A percentile compares a stretch with the other conserved stretches of the same genome.
phyloP scores from a whole-genome alignment of 1,140 invertebrate species.

The Conopomorpha cramerella region DNA sequence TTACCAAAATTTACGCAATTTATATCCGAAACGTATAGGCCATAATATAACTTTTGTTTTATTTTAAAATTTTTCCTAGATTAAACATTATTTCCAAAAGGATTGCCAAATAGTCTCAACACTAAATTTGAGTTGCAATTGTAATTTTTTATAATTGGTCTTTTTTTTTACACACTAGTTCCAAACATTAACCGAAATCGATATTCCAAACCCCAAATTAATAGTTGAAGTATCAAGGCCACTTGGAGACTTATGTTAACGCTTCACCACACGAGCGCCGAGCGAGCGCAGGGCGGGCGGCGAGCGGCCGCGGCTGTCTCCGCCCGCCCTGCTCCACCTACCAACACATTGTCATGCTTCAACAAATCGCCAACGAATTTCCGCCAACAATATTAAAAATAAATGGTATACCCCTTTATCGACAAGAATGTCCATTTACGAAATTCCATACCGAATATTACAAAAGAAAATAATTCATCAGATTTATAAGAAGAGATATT shows the following conservation, averaged over 20 bases:
- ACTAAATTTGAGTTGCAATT: slow-evolving; percentile 47
- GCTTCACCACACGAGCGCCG: too few relatives aligned
- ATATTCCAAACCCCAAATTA: slow-evolving; percentile 50
- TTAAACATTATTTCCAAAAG: slow-evolving; percentile 52
- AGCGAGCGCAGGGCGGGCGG: neutral
- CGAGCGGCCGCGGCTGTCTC: neutral
- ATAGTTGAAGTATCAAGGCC: slow-evolving; percentile 57
- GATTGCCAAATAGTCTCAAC: slow-evolving; percentile 55
- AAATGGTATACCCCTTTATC: slow-evolving; percentile 53
- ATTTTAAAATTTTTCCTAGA: slow-evolving; percentile 32
- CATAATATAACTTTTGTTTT: slow-evolving; percentile 45
- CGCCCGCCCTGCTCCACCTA: too few relatives aligned
- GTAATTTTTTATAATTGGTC: slow-evolving; percentile 46
- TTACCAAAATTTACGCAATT: slow-evolving; percentile 58
- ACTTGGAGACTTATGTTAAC: slow-evolving; percentile 55
- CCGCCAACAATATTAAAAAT: slow-evolving; percentile 44
- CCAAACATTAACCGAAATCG: slow-evolving; percentile 53
- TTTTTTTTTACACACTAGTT: slow-evolving; percentile 53
- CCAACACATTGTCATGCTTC: neutral
- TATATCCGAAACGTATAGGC: slow-evolving; percentile 54
- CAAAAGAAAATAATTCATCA: slow-evolving; percentile 33
- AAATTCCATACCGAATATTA: slow-evolving; percentile 46
- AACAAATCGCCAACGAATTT: slow-evolving; percentile 25
- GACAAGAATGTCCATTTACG: slow-evolving; percentile 38
- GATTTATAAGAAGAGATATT: slow-evolving; percentile 24